Percentiles rank a stretch among this genome's conserved stretches.
Evolutionary conservation across 2,113 vertebrate species (phyloP).

Genomic region (Grantiella picta): DNA sequence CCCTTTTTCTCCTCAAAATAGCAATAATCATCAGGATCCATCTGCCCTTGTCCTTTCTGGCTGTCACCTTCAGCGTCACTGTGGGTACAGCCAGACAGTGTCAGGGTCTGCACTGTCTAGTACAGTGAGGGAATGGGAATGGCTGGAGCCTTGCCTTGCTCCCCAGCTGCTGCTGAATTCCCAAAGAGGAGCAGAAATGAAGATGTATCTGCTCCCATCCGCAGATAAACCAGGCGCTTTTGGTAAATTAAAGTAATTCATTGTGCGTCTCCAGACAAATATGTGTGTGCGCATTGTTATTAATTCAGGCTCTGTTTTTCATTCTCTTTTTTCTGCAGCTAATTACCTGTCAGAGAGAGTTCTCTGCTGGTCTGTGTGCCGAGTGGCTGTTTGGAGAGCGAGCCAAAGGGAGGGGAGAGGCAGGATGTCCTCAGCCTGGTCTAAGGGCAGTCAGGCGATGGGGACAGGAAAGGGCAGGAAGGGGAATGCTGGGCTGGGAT

Average conservation of each 20-base stretch:
- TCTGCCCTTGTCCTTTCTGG: neutral
- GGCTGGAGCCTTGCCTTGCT: neutral
- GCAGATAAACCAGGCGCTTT: neutral
- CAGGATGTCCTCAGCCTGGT: neutral
- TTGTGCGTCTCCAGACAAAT: conserved; percentile 48
- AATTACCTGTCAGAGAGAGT: conserved; percentile 51
- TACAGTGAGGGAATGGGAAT: neutral
- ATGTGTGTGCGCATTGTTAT: neutral
- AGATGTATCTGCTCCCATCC: neutral
- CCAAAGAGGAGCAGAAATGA: neutral
- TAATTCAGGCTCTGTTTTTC: conserved; percentile 58
- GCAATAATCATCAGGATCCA: neutral
- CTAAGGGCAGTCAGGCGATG: fast-evolving
- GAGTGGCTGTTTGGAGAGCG: neutral
- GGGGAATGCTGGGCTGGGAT: neutral
- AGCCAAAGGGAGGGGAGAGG: neutral
- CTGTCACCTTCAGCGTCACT: neutral
- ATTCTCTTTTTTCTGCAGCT: conserved; percentile 31
- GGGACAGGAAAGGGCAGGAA: neutral
- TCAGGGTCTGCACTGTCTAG: fast-evolving
- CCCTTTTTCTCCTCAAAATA: neutral
- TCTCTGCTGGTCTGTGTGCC: neutral
- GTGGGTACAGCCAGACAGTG: fast-evolving
- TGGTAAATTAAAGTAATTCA: conserved; percentile 62
- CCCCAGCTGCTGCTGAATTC: neutral